A percentile compares a stretch with the other conserved stretches of the same genome.
Conservation (phyloP, 2,888 invertebrate genomes). For the Synanthedon tipuliformis region DNA sequence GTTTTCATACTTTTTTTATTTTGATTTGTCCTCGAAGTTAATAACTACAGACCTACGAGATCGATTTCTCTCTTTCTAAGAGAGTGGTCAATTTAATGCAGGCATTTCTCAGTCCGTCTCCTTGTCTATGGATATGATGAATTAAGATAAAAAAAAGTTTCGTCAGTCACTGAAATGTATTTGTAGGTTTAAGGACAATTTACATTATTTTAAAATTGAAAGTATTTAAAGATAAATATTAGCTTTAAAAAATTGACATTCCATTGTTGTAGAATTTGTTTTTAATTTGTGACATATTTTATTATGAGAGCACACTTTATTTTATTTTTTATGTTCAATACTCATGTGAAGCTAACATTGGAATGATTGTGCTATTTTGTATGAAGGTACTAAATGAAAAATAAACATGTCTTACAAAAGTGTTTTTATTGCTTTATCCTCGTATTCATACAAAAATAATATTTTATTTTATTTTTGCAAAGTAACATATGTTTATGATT, state of each 20-base stretch:
- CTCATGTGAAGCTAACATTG: slow-evolving; percentile 45
- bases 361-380: slow-evolving; percentile 27
- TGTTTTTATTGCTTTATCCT: slow-evolving; percentile 3
- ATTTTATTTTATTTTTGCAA: too few species aligned
- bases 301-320: slow-evolving; percentile 8
- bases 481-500: too few species aligned
- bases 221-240: background rate
- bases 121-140: too few species aligned
- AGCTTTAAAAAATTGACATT: slow-evolving; percentile 13
- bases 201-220: too few species aligned
- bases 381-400: slow-evolving; percentile 11
- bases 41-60: too few species aligned
- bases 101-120: too few species aligned
- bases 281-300: slow-evolving; percentile 8
- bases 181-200: background rate
- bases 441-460: too few species aligned
- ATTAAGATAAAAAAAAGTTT: background rate
- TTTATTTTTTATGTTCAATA: slow-evolving; percentile 16
- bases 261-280: slow-evolving; percentile 10
- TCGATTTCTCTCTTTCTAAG: too few species aligned
- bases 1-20: too few species aligned
- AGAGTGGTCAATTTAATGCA: too few species aligned
- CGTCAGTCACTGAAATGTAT: background rate
- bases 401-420: slow-evolving; percentile 3
- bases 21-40: too few species aligned